Base-by-base conservation (phyloP, 2,113 vertebrate genomes). In the Sterrhoptilus dennistouni region DNA sequence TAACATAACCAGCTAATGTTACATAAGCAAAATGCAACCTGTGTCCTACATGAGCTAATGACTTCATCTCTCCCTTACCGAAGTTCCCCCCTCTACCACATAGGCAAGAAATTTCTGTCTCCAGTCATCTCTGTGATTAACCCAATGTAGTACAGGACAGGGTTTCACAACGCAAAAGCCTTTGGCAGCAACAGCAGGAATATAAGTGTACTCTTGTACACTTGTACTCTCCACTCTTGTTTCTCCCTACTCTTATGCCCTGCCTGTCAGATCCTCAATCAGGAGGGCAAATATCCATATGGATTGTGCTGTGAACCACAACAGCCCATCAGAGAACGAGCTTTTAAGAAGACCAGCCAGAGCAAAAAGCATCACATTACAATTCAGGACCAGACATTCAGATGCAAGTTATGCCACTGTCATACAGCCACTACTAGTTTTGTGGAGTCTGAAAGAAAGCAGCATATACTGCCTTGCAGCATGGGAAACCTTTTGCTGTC, bases 21-120 rank as follows among this genome's bases (percentile, higher is more conserved):
- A 95, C 54, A 83, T 69, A 92, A 86, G 79, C 49, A 72, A 88
- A 94, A 83, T 19, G 35, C 54, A 83, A 56, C 49, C 36, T 27
- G 14, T 71, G 82, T 38, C 61, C 79, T 83, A 71, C 29, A 71
- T 18, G 36, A 90, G 60, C 78, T 89, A 89, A 72, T 57, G 47
- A 78, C 56, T 90, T 90, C 85, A 89, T 44, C 45, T 10, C 66
- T 92, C 61, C 50, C 24, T 35, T n/a, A 88, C 33, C 68, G 19
- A 22, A 87, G 90, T 29, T 40, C 11, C 25, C 25, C 35, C 8
- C 38, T 77, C 42, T 27, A 16, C 42, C 47, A 72, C 63, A 61
- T 0, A 76, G 14, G 23, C n/a, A 83, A 56, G 66, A 80, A 66
- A 23, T 17, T 49, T 53, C 38, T 36, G 29, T 64, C 49, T 66